Base-by-base conservation (phyloP, 2,888 invertebrate species). In the Macrosiphum euphorbiae region DNA sequence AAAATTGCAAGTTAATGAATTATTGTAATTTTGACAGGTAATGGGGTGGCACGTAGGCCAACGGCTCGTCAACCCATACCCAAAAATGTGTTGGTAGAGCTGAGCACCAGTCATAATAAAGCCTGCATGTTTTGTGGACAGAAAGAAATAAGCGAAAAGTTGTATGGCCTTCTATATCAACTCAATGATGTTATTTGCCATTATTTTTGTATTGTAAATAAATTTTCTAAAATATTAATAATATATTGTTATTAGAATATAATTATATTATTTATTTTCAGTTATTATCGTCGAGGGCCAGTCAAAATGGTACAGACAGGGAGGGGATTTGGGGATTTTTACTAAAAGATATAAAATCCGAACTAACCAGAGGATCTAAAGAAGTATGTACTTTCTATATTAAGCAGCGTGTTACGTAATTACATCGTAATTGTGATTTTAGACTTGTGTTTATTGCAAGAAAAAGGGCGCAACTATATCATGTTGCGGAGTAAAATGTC, bases 301-400 rank as follows among this genome's bases (percentile, higher is more conserved):
- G 96, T 88, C 98, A 98, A 95, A 97, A 96, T 95, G 98, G 97
- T 0, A 95, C 95, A 16, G 98, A 97, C 94, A 96, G 96, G 5
- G 97, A 97, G 93, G 98, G 98, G 0, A 97, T 98, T 58, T 96
- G 97, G 94, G 98, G 98, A 0, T 98, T 98, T 95, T 95, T 97
- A 67, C 96, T 96, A 2, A 95, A 95, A 0, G 98, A 98, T 95
- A 98, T 98, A 44, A 95, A 96, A 26, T 96, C 96, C 58, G 98
- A 98, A 96, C 95, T 97, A 0, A 96, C 96, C 35, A 96, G 98
- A 94, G 97, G 97, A 87, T 96, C 96, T 90, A 96, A 96, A 95
- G 96, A 98, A 96, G 98, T 97, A 96, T 96, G 96, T 95, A 78
- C 90, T 91, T 90, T 44, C 7, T 52, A 78, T 52, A 58, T 90